These are phyloP conservation scores for Drosophila mettleri DNA, from an alignment of 2,888 invertebrate genomes.

Conservation along the genomic window DNA sequence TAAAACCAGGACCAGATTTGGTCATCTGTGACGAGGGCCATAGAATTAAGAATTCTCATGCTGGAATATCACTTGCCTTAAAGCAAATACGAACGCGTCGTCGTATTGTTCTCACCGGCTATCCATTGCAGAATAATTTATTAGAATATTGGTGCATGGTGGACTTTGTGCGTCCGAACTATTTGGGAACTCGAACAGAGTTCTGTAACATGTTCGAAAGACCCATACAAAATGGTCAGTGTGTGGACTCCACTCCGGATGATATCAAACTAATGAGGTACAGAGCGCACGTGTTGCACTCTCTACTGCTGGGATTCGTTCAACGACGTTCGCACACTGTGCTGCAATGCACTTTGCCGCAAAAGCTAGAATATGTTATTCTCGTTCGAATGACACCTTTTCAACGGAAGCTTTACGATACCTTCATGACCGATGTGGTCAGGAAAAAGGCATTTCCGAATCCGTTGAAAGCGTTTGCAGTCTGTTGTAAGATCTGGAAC, in stretches of 20 bases:
- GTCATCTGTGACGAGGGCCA: conserved; percentile 99
- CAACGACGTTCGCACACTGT: conserved; percentile 97
- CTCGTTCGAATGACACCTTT: conserved; percentile 95
- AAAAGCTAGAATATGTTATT: conserved; percentile 97
- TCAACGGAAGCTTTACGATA: conserved; percentile 95
- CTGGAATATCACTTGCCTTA: conserved; percentile 97
- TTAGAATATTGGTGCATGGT: conserved; percentile 99
- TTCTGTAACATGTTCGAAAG: conserved; percentile 99
- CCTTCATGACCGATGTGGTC: conserved; percentile 96
- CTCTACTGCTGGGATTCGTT: conserved; percentile 97
- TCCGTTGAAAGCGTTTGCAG: conserved; percentile 98
- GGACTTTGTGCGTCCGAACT: conserved; percentile 98
- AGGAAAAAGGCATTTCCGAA: conserved; percentile 94
- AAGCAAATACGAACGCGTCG: conserved; percentile 98
- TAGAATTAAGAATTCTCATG: conserved; percentile 98
- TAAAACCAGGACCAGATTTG: conserved; percentile 96
- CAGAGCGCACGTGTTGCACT: conserved; percentile 97
- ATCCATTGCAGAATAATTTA: conserved; percentile 98
- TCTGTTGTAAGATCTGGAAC: conserved; percentile 99
- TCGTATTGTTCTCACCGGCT: conserved; percentile 97
- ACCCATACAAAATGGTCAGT: conserved; percentile 99
- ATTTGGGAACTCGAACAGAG: conserved; percentile 97
- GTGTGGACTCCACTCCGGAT: conserved; percentile 97
- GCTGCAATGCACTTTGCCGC: conserved; percentile 95
- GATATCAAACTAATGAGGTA: conserved; percentile 97